Conservation (phyloP, 1,140 invertebrate species). For the Drosophila trapezifrons region DNA sequence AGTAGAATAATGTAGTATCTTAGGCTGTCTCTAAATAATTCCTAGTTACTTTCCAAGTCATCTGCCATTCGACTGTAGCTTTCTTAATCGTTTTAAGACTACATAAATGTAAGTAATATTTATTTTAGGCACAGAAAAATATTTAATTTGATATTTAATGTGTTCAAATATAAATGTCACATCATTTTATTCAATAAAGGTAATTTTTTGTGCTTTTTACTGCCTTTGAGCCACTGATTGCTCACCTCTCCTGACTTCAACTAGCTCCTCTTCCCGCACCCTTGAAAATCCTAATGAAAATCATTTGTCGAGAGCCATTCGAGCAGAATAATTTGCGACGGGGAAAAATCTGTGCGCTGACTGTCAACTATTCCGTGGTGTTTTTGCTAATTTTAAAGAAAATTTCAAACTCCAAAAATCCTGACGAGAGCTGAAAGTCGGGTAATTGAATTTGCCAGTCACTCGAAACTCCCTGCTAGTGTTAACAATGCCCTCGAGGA, state of each 20-base stretch:
- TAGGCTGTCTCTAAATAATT: no score
- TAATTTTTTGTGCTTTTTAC: background rate
- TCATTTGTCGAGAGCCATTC: conserved; percentile 58
- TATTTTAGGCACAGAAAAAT: no score
- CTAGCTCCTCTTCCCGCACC: background rate
- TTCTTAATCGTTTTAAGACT: no score
- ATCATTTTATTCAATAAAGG: no score
- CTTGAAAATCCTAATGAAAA: conserved; percentile 48
- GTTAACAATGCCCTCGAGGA: background rate
- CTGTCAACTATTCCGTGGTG: conserved; percentile 8
- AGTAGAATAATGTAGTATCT: no score
- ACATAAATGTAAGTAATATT: no score
- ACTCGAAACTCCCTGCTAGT: background rate
- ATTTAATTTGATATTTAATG: no score
- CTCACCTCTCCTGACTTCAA: no score
- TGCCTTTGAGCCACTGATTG: background rate
- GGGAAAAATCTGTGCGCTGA: conserved; percentile 24
- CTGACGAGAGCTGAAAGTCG: background rate
- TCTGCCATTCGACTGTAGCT: no score
- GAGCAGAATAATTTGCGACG: conserved; percentile 56
- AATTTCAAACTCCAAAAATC: conserved; percentile 10
- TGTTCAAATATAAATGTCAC: no score
- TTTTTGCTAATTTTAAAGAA: conserved; percentile 50
- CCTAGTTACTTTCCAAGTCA: no score
- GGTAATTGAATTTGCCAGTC: conserved; percentile 47